Conservation (phyloP, 2,113 vertebrate species). For the Bubo scandiacus region DNA sequence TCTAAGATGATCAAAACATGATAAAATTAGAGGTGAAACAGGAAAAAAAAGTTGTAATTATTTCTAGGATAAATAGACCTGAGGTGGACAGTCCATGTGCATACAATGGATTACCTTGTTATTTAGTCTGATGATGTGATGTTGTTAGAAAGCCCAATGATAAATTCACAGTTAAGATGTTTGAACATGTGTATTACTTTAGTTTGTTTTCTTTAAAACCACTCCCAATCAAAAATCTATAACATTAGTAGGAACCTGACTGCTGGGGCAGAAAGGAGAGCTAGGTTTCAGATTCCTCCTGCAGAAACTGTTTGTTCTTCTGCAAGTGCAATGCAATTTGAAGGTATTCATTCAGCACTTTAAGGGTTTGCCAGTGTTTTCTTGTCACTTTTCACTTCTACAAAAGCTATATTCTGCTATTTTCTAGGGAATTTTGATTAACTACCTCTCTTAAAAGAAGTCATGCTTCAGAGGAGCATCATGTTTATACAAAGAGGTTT, state of each 20-base stretch:
- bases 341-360: background rate
- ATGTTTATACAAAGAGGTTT: background rate
- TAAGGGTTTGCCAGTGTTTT: background rate
- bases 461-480: background rate
- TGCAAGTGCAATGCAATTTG: background rate
- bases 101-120: background rate
- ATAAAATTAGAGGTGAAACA: background rate
- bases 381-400: background rate
- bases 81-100: background rate
- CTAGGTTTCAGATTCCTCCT: background rate
- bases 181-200: background rate
- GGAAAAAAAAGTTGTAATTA: background rate
- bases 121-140: background rate
- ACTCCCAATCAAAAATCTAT: background rate
- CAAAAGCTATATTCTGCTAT: background rate
- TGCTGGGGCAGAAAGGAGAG: background rate
- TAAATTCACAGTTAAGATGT: background rate
- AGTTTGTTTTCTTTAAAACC: background rate
- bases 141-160: background rate
- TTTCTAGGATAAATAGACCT: background rate
- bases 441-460: background rate
- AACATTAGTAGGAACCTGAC: background rate
- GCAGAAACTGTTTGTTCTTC: background rate
- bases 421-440: background rate
- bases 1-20: background rate